Base-by-base conservation (phyloP, 2,888 invertebrate species). In the Pteria penguin region DNA sequence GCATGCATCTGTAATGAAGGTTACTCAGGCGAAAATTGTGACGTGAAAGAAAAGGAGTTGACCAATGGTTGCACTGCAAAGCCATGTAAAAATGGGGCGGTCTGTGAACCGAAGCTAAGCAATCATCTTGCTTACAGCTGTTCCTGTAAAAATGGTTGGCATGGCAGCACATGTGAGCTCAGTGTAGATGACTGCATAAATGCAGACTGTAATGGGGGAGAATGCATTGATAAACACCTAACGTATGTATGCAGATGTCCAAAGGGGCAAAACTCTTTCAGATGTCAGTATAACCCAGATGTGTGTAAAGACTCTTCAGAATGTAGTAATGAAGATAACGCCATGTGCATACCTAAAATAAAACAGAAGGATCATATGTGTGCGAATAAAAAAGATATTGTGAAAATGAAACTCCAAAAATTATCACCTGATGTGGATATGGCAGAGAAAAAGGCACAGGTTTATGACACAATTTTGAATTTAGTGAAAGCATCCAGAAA, bases 91-190 rank as follows among this genome's bases (percentile, higher is more conserved):
- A 79, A 86, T 67, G 61, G 67, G 4, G 85, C 73, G 11, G 72
- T 76, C 22, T 84, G 84, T 74, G 33, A 74, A 8, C 68, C 75
- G 31, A 69, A 76, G 24, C 60, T 66, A 62, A 58, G 62, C 14
- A 57, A 32, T 1, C 55, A 71, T 11, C 55, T 45, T 4, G 31
- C 26, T 31, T 85, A 75, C 61, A 72, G 8, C 26, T 87, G 87
- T 68, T 55, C 68, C 8, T 87, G 87, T 67, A 36, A 58, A 14
- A 36, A 73, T 27, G 87, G 87, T 0, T 87, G 87, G 87, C 68
- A 66, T 1, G 87, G 86, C 0, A 24, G 68, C 5, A 31, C 22
- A 2, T 87, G 87, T 78, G 75, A 81, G 4, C 52, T 31, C 4
- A 79, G 75, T 66, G 63, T 76, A 22, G 82, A 87, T 61, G 86